phyloP scores from a whole-genome alignment of 2,888 invertebrate species.

The Xylota segnis region DNA sequence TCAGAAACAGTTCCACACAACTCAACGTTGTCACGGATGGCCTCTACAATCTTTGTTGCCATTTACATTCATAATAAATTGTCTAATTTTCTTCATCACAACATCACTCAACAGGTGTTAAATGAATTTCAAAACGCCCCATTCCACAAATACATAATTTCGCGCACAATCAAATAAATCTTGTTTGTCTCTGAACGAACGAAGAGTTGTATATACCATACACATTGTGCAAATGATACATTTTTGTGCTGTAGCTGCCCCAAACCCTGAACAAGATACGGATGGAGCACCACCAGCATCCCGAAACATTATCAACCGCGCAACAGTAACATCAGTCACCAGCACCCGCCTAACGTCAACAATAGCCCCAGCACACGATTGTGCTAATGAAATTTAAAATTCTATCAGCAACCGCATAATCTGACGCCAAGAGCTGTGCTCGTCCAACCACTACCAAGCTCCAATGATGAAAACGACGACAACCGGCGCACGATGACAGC shows the following conservation, averaged over 20 bases:
- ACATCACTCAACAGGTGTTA: constrained; percentile 57
- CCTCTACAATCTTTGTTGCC: constrained; percentile 11
- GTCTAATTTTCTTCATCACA: constrained; percentile 34
- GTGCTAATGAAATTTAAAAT: constrained; percentile 71
- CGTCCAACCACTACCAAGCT: constrained; percentile 29
- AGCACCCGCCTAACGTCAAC: constrained; percentile 29
- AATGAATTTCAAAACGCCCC: constrained; percentile 42
- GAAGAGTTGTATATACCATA: neutral
- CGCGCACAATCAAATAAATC: constrained; percentile 26
- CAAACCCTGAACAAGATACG: constrained; percentile 19
- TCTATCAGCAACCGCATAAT: constrained; percentile 58
- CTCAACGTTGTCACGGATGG: neutral
- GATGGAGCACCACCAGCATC: constrained; percentile 18
- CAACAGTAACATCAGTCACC: constrained; percentile 29
- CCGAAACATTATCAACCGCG: constrained; percentile 22
- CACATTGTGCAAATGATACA: constrained; percentile 18
- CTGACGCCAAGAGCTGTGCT: constrained; percentile 43
- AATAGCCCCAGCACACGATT: constrained; percentile 49
- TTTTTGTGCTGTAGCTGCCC: constrained; percentile 3
- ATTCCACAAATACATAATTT: constrained; percentile 7
- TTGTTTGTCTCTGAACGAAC: neutral
- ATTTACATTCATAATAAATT: constrained; percentile 28
- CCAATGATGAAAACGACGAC: constrained; percentile 16
- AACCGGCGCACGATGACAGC: constrained; percentile 34
- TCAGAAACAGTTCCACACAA: neutral